Percentiles rank a stretch among this genome's conserved stretches.
Evolutionary conservation across 2,113 vertebrate species (phyloP).

Genomic region (Ctenodactylus gundi): DNA sequence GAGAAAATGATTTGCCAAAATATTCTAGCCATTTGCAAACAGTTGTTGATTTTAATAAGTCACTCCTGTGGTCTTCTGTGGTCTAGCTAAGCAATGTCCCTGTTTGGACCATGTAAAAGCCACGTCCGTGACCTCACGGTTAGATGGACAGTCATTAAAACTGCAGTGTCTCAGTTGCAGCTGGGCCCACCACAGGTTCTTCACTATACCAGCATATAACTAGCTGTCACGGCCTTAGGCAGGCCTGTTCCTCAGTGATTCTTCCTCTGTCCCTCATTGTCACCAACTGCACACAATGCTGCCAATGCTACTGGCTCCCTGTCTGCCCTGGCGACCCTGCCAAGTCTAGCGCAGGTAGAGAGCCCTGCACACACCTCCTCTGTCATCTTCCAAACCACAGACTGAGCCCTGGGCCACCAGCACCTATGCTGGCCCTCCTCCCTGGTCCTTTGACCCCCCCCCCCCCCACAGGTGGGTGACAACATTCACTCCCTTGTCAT

Average conservation of each 20-base stretch:
- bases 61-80: neutral
- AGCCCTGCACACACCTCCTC: neutral
- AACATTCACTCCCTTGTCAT: neutral
- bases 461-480: neutral
- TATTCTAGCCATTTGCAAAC: slow-evolving; percentile 18
- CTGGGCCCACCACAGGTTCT: neutral
- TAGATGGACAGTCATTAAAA: neutral
- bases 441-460: neutral
- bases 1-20: neutral
- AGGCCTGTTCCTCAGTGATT: neutral
- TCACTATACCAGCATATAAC: neutral
- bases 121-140: neutral
- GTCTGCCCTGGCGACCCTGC: neutral
- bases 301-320: neutral
- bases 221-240: neutral
- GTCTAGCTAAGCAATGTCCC: neutral
- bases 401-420: too few relatives aligned
- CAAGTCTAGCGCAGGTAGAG: neutral
- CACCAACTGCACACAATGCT: neutral
- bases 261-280: neutral
- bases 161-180: neutral
- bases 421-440: neutral
- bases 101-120: neutral
- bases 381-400: neutral
- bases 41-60: neutral